phyloP scores from a whole-genome alignment of 1,140 invertebrate species.

The Lordiphosa clarofinis region DNA sequence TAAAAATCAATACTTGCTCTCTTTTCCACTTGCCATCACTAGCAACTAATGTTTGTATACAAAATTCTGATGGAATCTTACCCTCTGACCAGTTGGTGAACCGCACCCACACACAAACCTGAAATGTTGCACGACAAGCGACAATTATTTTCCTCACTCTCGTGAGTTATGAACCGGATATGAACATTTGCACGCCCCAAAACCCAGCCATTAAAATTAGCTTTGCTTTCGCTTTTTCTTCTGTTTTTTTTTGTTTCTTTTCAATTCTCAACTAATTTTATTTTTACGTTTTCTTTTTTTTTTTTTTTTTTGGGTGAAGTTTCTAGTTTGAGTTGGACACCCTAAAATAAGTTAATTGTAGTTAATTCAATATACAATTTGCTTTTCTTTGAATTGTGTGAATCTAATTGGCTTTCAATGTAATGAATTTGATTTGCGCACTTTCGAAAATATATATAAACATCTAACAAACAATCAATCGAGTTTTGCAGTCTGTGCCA shows the following conservation, averaged over 20 bases:
- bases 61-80: conserved; percentile 67
- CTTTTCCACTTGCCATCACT: not conserved
- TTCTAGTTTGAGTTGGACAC: conserved; percentile 61
- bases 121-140: conserved; percentile 48
- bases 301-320: conserved; percentile 48
- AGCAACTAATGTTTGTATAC: conserved; percentile 8
- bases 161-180: conserved; percentile 43
- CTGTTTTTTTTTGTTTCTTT: conserved; percentile 26
- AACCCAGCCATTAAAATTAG: conserved; percentile 39
- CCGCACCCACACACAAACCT: conserved; percentile 8
- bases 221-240: conserved; percentile 20
- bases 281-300: conserved; percentile 40
- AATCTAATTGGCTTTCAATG: conserved; percentile 46
- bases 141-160: conserved; percentile 43
- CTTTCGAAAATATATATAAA: conserved; percentile 26
- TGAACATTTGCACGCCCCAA: conserved; percentile 59
- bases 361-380: conserved; percentile 10
- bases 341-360: conserved; percentile 53
- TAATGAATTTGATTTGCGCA: conserved; percentile 31
- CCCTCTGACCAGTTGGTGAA: conserved; percentile 38
- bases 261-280: conserved; percentile 77
- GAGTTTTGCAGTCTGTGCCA: conserved; percentile 65
- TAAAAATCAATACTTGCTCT: too few relatives aligned
- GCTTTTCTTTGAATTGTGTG: conserved; percentile 34
- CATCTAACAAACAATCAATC: conserved; percentile 43